Conservation (phyloP, 2,797 vertebrate species). For the Acrocephalus scirpaceus region DNA sequence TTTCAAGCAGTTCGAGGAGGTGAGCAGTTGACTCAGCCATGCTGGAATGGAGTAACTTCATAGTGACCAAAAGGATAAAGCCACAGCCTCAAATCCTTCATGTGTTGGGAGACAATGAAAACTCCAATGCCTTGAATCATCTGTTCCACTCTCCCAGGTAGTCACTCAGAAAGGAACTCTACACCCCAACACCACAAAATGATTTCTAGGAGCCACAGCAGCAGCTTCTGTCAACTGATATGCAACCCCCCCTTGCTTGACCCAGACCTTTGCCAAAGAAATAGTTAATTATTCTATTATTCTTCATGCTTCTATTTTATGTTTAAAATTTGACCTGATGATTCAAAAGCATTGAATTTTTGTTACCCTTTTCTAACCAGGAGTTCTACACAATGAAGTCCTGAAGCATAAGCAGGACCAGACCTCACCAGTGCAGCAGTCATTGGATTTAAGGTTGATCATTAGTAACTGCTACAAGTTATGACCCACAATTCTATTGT, state of each 20-base stretch:
- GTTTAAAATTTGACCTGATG: neutral
- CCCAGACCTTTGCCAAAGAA: neutral
- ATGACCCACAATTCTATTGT: neutral
- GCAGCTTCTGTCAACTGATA: neutral
- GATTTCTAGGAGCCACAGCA: neutral
- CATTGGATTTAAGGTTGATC: neutral
- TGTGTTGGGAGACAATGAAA: neutral
- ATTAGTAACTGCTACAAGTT: neutral
- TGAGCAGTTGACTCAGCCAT: fast-evolving
- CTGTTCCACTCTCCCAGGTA: neutral
- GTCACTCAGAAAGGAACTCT: neutral
- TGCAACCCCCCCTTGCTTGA: fast-evolving
- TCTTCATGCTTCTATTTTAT: fast-evolving
- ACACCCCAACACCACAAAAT: neutral
- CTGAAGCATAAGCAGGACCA: neutral
- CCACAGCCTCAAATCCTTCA: neutral
- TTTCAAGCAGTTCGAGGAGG: slow-evolving; percentile 43
- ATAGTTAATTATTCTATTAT: neutral
- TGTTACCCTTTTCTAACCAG: neutral
- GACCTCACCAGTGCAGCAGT: neutral
- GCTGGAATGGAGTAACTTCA: fast-evolving
- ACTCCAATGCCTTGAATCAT: neutral
- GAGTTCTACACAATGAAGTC: neutral
- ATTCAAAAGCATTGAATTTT: neutral
- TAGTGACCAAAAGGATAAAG: neutral